Conservation (phyloP, 2,888 invertebrate genomes). For the Cyclophora albipunctata region DNA sequence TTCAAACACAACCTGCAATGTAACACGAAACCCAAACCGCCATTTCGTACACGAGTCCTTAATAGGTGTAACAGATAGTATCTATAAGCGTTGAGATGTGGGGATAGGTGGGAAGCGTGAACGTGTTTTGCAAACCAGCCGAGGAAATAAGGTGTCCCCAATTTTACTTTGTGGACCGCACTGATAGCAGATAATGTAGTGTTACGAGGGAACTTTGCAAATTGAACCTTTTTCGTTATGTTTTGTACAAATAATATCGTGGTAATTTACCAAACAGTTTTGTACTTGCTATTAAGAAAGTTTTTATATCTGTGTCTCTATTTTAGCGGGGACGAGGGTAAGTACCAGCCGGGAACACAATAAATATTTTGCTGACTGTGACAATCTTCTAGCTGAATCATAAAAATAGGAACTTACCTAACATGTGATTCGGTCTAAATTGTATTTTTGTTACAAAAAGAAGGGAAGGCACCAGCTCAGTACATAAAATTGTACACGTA, state of each 20-base stretch:
- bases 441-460: too few species aligned
- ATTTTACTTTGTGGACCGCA: slow-evolving; percentile 68
- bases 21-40: slow-evolving; percentile 17
- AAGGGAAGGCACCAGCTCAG: too few species aligned
- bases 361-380: not conserved
- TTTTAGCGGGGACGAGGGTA: not conserved
- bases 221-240: slow-evolving; percentile 43
- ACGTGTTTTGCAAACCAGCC: slow-evolving; percentile 73
- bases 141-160: slow-evolving; percentile 71
- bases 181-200: slow-evolving; percentile 65
- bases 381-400: too few species aligned
- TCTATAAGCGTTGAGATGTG: slow-evolving; percentile 74
- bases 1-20: slow-evolving; percentile 31
- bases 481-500: too few species aligned
- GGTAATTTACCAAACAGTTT: not conserved
- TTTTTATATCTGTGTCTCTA: not conserved
- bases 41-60: slow-evolving; percentile 21
- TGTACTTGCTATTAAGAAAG: not conserved
- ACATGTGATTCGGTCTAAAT: too few species aligned
- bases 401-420: too few species aligned
- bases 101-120: slow-evolving; percentile 72
- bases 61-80: slow-evolving; percentile 69
- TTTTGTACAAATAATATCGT: slow-evolving; percentile 27
- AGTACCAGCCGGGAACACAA: not conserved
- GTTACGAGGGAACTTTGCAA: slow-evolving; percentile 53